These are phyloP conservation scores for Hemitrygon akajei DNA, from an alignment of 2,797 vertebrate genomes.

Conservation along the genomic window DNA sequence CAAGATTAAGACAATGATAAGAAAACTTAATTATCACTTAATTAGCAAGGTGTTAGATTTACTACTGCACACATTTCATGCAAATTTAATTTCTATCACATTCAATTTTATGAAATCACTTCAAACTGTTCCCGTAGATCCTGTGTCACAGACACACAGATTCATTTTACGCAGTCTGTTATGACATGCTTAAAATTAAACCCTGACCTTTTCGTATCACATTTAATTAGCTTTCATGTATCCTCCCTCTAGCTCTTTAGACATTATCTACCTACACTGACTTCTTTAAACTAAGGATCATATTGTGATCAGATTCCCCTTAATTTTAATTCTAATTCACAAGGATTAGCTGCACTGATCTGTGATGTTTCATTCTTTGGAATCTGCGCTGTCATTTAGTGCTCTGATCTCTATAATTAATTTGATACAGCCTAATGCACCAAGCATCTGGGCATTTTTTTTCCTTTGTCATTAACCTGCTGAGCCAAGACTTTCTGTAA, in stretches of 20 bases:
- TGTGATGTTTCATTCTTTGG: slow-evolving; percentile 14
- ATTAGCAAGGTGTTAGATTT: slow-evolving; percentile 35
- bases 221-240: slow-evolving; percentile 31
- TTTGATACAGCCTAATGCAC: not conserved
- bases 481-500: not conserved
- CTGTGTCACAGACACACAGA: not conserved
- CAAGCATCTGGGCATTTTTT: not conserved
- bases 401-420: slow-evolving; percentile 21
- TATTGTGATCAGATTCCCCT: slow-evolving; percentile 25
- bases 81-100: slow-evolving; percentile 33
- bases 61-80: slow-evolving; percentile 25
- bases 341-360: slow-evolving; percentile 18
- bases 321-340: slow-evolving; percentile 8
- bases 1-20: slow-evolving; percentile 22
- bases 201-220: slow-evolving; percentile 28
- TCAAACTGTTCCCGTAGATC: slow-evolving; percentile 23
- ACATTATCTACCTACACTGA: slow-evolving; percentile 7
- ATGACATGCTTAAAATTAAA: slow-evolving; percentile 37
- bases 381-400: not conserved
- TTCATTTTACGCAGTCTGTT: slow-evolving; percentile 28
- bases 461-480: not conserved
- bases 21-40: slow-evolving; percentile 30
- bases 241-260: slow-evolving; percentile 20
- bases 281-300: slow-evolving; percentile 26
- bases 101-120: slow-evolving; percentile 26